phyloP scores from a whole-genome alignment of 2,797 vertebrate species.

The Trachurus trachurus region DNA sequence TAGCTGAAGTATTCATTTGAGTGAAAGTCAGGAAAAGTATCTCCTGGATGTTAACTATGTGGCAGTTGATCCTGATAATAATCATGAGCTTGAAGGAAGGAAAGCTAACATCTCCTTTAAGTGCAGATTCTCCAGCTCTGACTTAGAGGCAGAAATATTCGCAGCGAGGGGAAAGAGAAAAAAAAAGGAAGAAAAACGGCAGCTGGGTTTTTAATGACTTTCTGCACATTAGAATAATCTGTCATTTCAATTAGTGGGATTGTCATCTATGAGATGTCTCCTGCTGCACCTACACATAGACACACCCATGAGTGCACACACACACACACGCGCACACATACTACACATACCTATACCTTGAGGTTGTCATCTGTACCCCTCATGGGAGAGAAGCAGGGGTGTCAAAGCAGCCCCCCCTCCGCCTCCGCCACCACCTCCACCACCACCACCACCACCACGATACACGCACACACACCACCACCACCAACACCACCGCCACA shows the following conservation, averaged over 20 bases:
- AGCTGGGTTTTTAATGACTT: slow-evolving; percentile 88
- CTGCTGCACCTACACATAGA: slow-evolving; percentile 76
- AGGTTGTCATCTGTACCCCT: slow-evolving; percentile 86
- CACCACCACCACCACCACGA: slow-evolving; percentile 38
- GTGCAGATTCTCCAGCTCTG: slow-evolving; percentile 78
- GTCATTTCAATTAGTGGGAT: slow-evolving; percentile 89
- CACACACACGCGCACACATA: slow-evolving; percentile 61
- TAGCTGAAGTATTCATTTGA: slow-evolving; percentile 46
- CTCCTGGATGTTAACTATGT: slow-evolving; percentile 71
- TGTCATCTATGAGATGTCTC: slow-evolving; percentile 86
- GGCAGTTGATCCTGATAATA: slow-evolving; percentile 79
- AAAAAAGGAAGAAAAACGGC: slow-evolving; percentile 74
- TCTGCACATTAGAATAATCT: slow-evolving; percentile 91
- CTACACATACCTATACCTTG: slow-evolving; percentile 80
- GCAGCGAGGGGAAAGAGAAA: slow-evolving; percentile 67
- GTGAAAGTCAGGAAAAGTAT: slow-evolving; percentile 71
- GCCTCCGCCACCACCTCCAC: slow-evolving; percentile 41
- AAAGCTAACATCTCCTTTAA: slow-evolving; percentile 81
- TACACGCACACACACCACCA: slow-evolving; percentile 68
- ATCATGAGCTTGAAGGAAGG: slow-evolving; percentile 83
- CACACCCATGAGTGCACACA: slow-evolving; percentile 60
- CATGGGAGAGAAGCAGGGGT: slow-evolving; percentile 86
- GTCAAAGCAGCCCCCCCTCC: slow-evolving; percentile 79
- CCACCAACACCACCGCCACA: slow-evolving; percentile 63
- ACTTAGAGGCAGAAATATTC: slow-evolving; percentile 82